Evolutionary conservation across 2,888 invertebrate species (phyloP).

Genomic region (Lasioglossum malachurum): DNA sequence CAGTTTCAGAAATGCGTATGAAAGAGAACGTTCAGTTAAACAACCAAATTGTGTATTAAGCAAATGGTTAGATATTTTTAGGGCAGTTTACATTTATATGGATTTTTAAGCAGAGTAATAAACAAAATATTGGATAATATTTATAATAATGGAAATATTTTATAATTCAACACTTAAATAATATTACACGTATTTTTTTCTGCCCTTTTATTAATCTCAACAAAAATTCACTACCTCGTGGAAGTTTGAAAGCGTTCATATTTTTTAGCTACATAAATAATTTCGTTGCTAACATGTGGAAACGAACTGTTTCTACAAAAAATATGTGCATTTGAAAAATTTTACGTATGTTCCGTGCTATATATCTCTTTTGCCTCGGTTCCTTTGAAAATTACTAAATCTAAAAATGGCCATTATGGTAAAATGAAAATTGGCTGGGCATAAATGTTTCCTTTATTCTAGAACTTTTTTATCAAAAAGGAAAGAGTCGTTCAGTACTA

Average conservation of each 20-base stretch:
- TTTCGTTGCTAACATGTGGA: not conserved
- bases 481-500: not conserved
- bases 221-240: not conserved
- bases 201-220: not conserved
- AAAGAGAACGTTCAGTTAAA: not conserved
- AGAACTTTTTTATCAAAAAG: not conserved
- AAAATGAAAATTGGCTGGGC: not conserved
- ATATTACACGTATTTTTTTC: not conserved
- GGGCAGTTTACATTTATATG: not conserved
- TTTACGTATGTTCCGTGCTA: not conserved
- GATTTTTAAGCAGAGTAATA: not conserved
- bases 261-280: not conserved
- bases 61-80: not conserved
- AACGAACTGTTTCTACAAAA: not conserved
- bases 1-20: not conserved
- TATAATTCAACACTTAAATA: not conserved
- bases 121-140: too few species aligned
- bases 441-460: not conserved
- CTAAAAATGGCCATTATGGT: not conserved
- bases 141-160: not conserved
- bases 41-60: not conserved
- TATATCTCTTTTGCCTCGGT: not conserved
- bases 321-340: not conserved
- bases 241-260: not conserved
- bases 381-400: not conserved